Conservation (phyloP, 2,888 invertebrate genomes). For the Morpho achilles region DNA sequence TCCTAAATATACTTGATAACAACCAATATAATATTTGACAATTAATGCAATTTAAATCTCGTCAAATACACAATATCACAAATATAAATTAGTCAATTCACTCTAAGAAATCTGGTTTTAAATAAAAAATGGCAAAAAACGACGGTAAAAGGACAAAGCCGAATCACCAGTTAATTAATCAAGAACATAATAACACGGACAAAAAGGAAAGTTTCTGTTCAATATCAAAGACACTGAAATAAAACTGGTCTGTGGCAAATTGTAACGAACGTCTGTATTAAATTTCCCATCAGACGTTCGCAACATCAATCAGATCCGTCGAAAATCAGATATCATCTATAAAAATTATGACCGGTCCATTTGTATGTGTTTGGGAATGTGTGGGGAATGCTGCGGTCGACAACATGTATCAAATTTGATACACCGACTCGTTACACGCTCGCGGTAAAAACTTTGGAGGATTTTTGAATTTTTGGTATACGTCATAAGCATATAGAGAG, state of each 20-base stretch:
- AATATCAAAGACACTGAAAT: conserved; percentile 14
- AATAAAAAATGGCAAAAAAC: neutral
- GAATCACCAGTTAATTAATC: conserved; percentile 10
- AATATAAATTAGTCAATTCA: neutral
- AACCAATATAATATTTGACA: neutral
- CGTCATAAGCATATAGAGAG: conserved; percentile 9
- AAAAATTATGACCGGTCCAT: conserved; percentile 55
- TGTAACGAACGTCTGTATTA: conserved; percentile 18
- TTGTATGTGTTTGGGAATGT: conserved; percentile 37
- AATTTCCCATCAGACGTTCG: conserved; percentile 20
- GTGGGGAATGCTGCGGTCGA: conserved; percentile 45
- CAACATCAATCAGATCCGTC: conserved; percentile 36
- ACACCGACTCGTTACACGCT: conserved; percentile 52
- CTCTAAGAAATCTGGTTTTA: neutral
- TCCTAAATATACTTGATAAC: neutral
- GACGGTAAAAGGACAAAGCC: neutral
- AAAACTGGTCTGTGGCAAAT: conserved; percentile 15
- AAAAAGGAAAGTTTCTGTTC: conserved; percentile 1
- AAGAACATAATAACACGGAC: conserved; percentile 4
- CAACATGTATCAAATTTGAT: conserved; percentile 59
- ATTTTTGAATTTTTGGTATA: conserved; percentile 37
- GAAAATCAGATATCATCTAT: conserved; percentile 49
- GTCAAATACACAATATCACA: neutral
- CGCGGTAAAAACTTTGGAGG: conserved; percentile 50
- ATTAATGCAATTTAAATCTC: too few relatives aligned